Evolutionary conservation across 1,140 invertebrate species (phyloP).

Genomic region (Wasmannia auropunctata): DNA sequence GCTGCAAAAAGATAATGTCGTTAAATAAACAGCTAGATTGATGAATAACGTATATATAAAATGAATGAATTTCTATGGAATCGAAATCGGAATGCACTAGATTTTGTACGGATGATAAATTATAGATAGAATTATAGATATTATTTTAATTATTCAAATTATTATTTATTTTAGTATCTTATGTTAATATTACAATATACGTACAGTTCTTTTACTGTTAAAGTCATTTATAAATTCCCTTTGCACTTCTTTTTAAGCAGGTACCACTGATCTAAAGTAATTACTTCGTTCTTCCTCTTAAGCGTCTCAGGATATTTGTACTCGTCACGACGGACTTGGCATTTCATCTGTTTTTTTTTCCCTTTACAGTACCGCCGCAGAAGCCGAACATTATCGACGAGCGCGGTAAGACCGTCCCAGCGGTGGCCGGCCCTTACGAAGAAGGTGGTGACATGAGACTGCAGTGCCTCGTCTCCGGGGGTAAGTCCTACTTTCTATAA

Average conservation of each 20-base stretch:
- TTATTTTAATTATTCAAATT: not conserved
- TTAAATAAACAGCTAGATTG: not conserved
- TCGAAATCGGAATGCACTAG: not conserved
- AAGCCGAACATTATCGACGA: constrained; percentile 93
- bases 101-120: not conserved
- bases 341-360: constrained; percentile 42
- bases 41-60: not conserved
- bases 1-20: not conserved
- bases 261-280: not conserved
- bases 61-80: not conserved
- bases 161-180: too few species aligned
- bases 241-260: not conserved
- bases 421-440: constrained; percentile 92
- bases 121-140: too few species aligned
- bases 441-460: constrained; percentile 93
- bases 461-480: constrained; percentile 93
- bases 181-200: too few species aligned
- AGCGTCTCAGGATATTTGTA: too few species aligned
- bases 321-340: not conserved
- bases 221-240: not conserved
- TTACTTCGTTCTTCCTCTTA: not conserved
- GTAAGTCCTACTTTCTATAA: constrained; percentile 86
- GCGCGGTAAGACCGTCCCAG: constrained; percentile 89
- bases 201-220: too few species aligned
- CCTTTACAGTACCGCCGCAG: constrained; percentile 92